Conservation (phyloP, 2,113 vertebrate genomes). For the Promerops cafer region DNA sequence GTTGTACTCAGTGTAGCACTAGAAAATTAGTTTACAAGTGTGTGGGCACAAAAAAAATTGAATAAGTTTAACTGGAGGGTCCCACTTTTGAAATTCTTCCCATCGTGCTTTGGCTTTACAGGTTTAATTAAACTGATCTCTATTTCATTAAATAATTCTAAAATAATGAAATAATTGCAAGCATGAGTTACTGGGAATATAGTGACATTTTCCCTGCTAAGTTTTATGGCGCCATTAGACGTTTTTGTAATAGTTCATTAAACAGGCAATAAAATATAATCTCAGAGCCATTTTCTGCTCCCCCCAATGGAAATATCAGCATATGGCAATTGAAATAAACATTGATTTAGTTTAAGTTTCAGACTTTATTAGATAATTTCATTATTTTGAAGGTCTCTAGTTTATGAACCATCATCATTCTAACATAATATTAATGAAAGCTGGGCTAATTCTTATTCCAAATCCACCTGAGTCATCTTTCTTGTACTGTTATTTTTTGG, state of each 20-base stretch:
- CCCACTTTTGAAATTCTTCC: neutral
- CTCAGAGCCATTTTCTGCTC: neutral
- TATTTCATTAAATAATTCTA: neutral
- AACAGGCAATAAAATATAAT: neutral
- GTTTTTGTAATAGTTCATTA: neutral
- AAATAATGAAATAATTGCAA: neutral
- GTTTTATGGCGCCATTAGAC: neutral
- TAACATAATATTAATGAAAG: neutral
- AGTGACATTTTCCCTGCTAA: neutral
- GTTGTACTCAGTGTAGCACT: neutral
- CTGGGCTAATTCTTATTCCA: neutral
- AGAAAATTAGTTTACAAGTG: neutral
- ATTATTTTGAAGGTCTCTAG: neutral
- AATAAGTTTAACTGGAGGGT: neutral
- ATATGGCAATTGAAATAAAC: neutral
- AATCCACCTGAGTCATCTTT: fast-evolving
- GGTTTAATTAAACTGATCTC: neutral
- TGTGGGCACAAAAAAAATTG: neutral
- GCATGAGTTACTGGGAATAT: neutral
- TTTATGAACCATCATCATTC: neutral
- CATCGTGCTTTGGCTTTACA: neutral
- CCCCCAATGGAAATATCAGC: neutral
- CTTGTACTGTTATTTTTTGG: neutral
- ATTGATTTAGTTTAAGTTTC: neutral
- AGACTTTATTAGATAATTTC: neutral